These are phyloP conservation scores for Liposcelis brunnea DNA, from an alignment of 2,888 invertebrate genomes.

Conservation along the genomic window DNA sequence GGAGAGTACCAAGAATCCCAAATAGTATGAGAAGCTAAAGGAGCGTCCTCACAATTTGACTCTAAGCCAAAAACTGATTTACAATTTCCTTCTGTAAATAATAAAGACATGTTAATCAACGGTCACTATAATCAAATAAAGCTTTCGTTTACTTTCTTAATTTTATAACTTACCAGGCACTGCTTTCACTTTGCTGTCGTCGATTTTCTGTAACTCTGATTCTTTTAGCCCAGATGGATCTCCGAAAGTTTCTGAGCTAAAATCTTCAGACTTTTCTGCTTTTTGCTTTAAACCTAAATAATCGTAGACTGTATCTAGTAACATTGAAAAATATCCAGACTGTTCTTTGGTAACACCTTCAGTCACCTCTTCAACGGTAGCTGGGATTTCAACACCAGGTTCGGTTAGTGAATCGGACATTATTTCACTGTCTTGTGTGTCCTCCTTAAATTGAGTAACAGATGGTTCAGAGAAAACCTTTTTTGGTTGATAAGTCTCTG, in stretches of 20 bases:
- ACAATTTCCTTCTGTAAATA: conserved; percentile 3
- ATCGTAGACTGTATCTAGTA: not conserved
- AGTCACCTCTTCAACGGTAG: not conserved
- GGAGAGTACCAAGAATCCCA: conserved; percentile 7
- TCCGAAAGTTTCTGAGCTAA: no score
- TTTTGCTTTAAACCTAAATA: not conserved
- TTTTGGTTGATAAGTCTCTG: no score
- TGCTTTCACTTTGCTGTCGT: no score
- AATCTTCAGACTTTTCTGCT: no score
- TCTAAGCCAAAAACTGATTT: conserved; percentile 3
- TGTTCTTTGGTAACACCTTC: no score
- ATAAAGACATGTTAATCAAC: not conserved
- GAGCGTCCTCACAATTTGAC: conserved; percentile 8
- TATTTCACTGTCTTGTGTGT: no score
- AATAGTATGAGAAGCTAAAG: conserved; percentile 1
- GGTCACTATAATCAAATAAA: not conserved
- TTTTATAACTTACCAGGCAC: not conserved
- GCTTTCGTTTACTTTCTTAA: not conserved
- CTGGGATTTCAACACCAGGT: not conserved
- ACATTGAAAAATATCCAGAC: not conserved
- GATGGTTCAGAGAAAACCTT: no score
- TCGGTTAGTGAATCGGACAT: no score
- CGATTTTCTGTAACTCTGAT: no score
- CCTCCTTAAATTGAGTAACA: no score
- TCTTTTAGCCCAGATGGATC: no score